Evolutionary conservation across 2,888 invertebrate genomes (phyloP), one percentile per base, ranked within the genome.

Genomic region (Caenorhabditis panamensis): DNA sequence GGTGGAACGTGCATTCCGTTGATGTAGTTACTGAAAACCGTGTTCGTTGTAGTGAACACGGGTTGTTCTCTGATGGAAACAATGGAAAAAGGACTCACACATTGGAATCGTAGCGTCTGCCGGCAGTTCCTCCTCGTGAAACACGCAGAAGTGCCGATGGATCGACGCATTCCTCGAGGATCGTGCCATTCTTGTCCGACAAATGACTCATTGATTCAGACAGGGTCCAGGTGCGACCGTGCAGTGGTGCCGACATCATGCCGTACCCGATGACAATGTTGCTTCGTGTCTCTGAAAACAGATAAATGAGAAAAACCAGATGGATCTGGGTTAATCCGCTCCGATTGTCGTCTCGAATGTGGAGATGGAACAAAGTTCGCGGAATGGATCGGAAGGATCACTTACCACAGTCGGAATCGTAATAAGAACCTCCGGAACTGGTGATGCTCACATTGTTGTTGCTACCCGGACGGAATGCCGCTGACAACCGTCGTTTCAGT

Each of bases 151-250:
- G 49, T 2, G 82, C 62, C 2, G 83, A 61, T 47, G 82, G 85
- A 62, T 85, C 85, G 44, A 78, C 64, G 58, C 82, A 82, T 64
- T 86, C 86, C 41, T 87, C 87, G 61, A 87, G 71, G 54, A 87
- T 87, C 41, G 85, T 79, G 11, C 84, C 87, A 20, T 58, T 83
- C 82, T 85, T 81, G 53, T 87, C 88, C 0, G 88, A 84, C 54
- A 88, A 68, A 44, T 88, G 87, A 44, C 83, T 86, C 83, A 88
- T 82, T 31, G 87, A 87, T 69, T 87, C 87, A 13, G 88, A 87
- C 13, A 88, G 81, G 59, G 73, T 79, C 79, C 82, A 82, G 13
- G 69, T 47, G 16, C 79, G 20, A 20, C 62, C 67, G 51, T 78
- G 78, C 24, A 76, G 37, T 24, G 81, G 71, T n/a, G 78, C 78